Conservation (phyloP, 1,140 invertebrate genomes). For the Musca vetustissima region DNA sequence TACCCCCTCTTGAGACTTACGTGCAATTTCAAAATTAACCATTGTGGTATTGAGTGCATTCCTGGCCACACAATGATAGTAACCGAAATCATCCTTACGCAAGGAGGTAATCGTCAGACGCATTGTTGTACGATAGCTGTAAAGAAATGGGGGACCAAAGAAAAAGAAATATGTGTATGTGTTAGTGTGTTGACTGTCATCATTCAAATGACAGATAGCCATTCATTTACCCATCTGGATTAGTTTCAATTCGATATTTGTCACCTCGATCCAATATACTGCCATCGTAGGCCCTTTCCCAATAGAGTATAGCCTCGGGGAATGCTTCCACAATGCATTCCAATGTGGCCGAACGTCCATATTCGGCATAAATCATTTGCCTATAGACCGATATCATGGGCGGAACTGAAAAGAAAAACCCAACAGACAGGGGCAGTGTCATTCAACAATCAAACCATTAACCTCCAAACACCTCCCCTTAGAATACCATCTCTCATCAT, state of each 20-base stretch:
- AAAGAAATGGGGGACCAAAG: conserved; percentile 10
- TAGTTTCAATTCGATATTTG: conserved; percentile 69
- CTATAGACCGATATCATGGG: conserved; percentile 79
- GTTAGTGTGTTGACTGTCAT: not conserved
- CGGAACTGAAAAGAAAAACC: conserved; percentile 63
- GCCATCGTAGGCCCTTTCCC: conserved; percentile 77
- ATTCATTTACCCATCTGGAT: conserved; percentile 55
- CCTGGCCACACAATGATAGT: conserved; percentile 81
- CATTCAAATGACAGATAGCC: not conserved
- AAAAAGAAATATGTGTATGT: not conserved
- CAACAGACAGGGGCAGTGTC: no score
- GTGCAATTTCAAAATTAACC: conserved; percentile 72
- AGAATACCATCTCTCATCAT: no score
- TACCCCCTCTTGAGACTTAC: conserved; percentile 57
- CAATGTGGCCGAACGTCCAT: conserved; percentile 69
- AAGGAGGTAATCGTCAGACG: conserved; percentile 73
- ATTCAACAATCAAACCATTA: no score
- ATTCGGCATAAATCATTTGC: conserved; percentile 70
- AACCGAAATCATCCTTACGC: conserved; percentile 65
- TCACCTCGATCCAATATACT: conserved; percentile 69
- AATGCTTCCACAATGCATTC: conserved; percentile 89
- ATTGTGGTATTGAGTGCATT: conserved; percentile 77
- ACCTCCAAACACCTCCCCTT: no score
- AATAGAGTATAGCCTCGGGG: conserved; percentile 81
- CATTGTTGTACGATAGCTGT: conserved; percentile 61